phyloP scores from a whole-genome alignment of 2,888 invertebrate species.

The Meandrusa payeni region DNA sequence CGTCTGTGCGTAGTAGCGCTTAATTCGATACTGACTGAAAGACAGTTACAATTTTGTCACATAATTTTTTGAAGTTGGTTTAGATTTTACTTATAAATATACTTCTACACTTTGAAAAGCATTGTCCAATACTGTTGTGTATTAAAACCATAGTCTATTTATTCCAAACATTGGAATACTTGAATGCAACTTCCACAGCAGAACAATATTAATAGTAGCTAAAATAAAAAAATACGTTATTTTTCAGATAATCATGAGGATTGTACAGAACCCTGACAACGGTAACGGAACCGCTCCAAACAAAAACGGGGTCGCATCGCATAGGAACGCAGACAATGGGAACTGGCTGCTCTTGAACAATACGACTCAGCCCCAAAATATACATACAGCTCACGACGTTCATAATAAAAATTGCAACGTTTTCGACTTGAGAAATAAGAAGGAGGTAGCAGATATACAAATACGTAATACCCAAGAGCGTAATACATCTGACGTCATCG shows the following conservation, averaged over 20 bases:
- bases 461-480: conserved; percentile 30
- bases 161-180: too few species aligned
- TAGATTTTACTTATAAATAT: too few species aligned
- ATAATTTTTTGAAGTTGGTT: too few species aligned
- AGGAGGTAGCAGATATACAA: conserved; percentile 41
- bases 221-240: too few species aligned
- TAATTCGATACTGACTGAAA: too few species aligned
- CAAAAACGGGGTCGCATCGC: conserved; percentile 39
- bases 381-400: conserved; percentile 38
- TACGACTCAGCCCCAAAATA: conserved; percentile 37
- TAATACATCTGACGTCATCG: conserved; percentile 36
- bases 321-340: conserved; percentile 40
- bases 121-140: too few species aligned
- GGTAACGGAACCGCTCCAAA: conserved; percentile 53
- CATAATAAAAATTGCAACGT: conserved; percentile 44
- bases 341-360: conserved; percentile 43
- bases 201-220: too few species aligned
- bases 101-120: too few species aligned
- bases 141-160: too few species aligned
- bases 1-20: too few species aligned
- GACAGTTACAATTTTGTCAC: too few species aligned
- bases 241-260: conserved; percentile 68
- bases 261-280: conserved; percentile 55
- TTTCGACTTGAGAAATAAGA: conserved; percentile 39
- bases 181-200: too few species aligned